phyloP scores from a whole-genome alignment of 2,888 invertebrate genomes.

The Halictus quadricinctus region DNA sequence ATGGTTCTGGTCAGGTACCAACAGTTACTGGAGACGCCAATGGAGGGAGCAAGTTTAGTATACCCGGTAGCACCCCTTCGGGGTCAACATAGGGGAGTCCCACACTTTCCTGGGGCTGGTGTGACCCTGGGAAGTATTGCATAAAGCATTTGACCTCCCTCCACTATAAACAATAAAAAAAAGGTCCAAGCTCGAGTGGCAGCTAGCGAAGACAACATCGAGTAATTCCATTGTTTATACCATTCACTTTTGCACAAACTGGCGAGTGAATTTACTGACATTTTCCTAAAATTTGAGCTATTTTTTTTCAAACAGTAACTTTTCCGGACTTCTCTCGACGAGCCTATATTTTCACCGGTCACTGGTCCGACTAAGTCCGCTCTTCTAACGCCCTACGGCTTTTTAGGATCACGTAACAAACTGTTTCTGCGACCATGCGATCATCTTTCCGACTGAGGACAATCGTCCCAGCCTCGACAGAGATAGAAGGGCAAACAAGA shows the following conservation, averaged over 20 bases:
- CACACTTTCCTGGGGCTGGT: too few relatives aligned
- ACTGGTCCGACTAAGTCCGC: neutral
- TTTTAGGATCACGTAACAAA: slow-evolving; percentile 69
- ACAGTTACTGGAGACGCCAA: too few relatives aligned
- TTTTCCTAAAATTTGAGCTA: neutral
- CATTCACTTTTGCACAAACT: neutral
- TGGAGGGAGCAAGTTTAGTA: too few relatives aligned
- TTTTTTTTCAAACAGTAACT: neutral
- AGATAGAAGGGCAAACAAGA: slow-evolving; percentile 67
- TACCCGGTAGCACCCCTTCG: too few relatives aligned
- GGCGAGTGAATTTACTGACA: neutral
- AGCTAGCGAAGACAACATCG: neutral
- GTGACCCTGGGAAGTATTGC: too few relatives aligned
- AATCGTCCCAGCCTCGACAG: slow-evolving; percentile 58
- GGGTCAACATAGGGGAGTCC: too few relatives aligned
- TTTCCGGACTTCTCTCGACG: neutral
- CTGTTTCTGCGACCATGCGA: slow-evolving; percentile 71
- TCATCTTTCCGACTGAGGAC: slow-evolving; percentile 76
- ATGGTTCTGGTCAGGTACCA: too few relatives aligned
- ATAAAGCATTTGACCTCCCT: too few relatives aligned
- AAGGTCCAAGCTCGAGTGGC: neutral
- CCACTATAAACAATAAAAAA: too few relatives aligned
- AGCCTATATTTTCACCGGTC: neutral
- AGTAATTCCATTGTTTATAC: neutral
- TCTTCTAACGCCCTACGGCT: slow-evolving; percentile 33